Base-by-base conservation (phyloP, 2,113 vertebrate genomes). In the Colossoma macropomum region DNA sequence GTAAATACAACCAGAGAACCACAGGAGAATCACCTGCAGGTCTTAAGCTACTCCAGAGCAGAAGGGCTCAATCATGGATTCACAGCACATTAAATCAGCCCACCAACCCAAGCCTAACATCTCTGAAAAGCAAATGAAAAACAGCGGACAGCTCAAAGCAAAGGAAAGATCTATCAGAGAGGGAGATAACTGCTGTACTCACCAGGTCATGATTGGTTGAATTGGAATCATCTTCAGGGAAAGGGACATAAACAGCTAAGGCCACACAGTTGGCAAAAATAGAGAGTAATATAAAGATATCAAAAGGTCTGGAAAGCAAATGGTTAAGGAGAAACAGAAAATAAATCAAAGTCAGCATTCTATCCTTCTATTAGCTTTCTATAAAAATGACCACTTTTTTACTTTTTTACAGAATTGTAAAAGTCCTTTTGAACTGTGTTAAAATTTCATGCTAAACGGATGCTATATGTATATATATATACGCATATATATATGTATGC, bases 181-280 rank as follows among this genome's bases (percentile, higher is more conserved):
- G 23, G 19, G 62, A 56, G 32, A 9, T 19, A 16, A 28, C 56
- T 59, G 38, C 45, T 62, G 38, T 88, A 97, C 97, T 97, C 93
- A 99, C 98, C 96, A 99, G 97, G 91, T 99, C 97, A 93, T 99
- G 97, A 94, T 99, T 99, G 89, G 96, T 99, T 93, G 96, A 97
- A 93, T 99, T 99, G 92, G 98, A 99, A 96, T 99, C 98, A 86
- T 99, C 98, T 96, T 98, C 97, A 81, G 98, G 97, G 91, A 99
- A 99, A 86, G 98, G 98, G 93, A 99, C 98, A 95, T 99, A 99
- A 95, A 99, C 95, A 95, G 98, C 98, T 98, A 99, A 98, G 97
- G 98, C 98, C 97, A 99, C 98, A 93, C 98, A 99, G 96, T 99
- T 99, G 95, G 97, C 98, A 97, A 99, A 99, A 95, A 99, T 99